Conservation (phyloP, 1,140 invertebrate species). For the Conus betulinus region DNA sequence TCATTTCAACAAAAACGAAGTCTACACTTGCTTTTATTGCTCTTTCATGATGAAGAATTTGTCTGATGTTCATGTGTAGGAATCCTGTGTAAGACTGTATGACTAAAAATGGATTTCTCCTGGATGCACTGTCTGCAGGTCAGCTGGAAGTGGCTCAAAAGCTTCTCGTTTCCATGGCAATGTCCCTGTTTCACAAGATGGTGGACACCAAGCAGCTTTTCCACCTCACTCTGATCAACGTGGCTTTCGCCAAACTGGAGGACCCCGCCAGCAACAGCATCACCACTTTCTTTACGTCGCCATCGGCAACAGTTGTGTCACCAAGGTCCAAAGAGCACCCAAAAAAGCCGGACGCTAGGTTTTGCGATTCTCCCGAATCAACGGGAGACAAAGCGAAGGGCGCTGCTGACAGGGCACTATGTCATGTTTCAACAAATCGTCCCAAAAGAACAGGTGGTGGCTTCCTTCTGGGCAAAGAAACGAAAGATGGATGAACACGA, state of each 20-base stretch:
- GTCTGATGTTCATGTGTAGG: no score
- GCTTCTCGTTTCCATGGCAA: constrained; percentile 43
- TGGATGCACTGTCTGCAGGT: constrained; percentile 36
- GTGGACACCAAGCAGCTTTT: constrained; percentile 55
- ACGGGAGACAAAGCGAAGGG: background rate
- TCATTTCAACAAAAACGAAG: no score
- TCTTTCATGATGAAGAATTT: no score
- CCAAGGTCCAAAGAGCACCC: background rate
- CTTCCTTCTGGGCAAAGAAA: background rate
- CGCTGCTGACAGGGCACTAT: background rate
- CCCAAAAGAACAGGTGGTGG: background rate
- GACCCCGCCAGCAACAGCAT: constrained; percentile 48
- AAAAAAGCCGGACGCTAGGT: background rate
- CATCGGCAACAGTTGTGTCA: background rate
- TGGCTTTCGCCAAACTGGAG: constrained; percentile 56
- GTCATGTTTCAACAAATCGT: background rate
- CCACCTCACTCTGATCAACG: constrained; percentile 58
- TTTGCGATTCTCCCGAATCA: background rate
- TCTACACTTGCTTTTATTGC: no score
- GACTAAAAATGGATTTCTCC: background rate
- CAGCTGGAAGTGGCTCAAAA: constrained; percentile 27
- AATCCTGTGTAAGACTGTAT: no score
- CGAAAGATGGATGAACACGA: background rate
- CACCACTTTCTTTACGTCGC: constrained; percentile 47
- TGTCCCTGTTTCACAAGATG: constrained; percentile 55